Evolutionary conservation across 1,140 invertebrate genomes (phyloP), one percentile per base, ranked within the genome.

Genomic region (Metopolophium dirhodum): DNA sequence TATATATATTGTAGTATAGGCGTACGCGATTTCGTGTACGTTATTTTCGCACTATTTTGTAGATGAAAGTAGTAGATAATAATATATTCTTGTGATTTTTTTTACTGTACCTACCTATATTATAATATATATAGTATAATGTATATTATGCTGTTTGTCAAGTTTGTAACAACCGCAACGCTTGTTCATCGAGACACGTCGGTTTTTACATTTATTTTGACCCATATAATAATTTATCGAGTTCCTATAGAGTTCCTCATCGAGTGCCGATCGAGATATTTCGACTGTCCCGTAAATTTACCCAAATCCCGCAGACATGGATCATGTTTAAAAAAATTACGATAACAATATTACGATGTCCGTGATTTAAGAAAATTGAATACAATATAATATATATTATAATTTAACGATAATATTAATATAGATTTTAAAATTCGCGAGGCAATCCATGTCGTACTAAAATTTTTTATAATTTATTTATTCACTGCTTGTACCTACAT

Each of bases 21-120:
- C 30, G 61, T n/a, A 77, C 61, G 61, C 61, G 61, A n/a, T 35
- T n/a, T 77, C 61, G 61, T 77, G 30, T 77, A 77, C 30, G 30
- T n/a, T 77, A 77, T 77, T 77, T 77, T 77, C 14, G 61, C 61
- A 77, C 61, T 68, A 68, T 68, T 77, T n/a, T 77, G 30, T n/a
- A n/a, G 61, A 77, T 77, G 61, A 77, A 77, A 77, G 61, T 77
- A n/a, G 14, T 77, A 77, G 61, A 77, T 77, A 77, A 77, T 77
- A 77, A 77, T 68, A 61, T 61, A 11, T 77, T n/a, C 14, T 68
- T n/a, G 30, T 77, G 14, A 77, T 77, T 68, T n/a, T 68, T 68
- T 57, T 77, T 18, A 20, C 18, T 6, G 14, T n/a, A 7, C 14
- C 61, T 22, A 77, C 4, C 57, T 77, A 20, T 77, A 54, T 22